Conservation (phyloP, 2,113 vertebrate species). For the Podiceps cristatus region DNA sequence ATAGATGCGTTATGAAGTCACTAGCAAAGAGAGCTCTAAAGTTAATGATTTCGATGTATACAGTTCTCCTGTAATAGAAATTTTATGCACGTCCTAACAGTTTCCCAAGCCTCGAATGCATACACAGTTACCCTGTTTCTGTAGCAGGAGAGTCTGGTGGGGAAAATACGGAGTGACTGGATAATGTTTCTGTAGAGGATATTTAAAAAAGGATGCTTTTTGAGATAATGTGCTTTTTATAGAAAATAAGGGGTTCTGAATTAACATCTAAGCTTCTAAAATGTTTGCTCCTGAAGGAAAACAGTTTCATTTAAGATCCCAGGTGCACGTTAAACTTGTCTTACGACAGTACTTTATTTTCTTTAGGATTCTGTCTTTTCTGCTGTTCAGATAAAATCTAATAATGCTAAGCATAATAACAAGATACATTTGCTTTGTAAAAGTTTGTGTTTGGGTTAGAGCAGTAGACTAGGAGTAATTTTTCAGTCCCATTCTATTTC, state of each 20-base stretch:
- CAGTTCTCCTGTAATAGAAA: background rate
- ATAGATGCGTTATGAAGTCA: background rate
- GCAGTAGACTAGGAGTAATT: background rate
- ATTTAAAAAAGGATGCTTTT: background rate
- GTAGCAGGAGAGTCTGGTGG: background rate
- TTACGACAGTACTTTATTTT: background rate
- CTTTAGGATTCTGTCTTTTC: background rate
- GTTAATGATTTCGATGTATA: background rate
- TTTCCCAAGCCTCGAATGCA: background rate
- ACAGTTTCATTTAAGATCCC: constrained; percentile 40
- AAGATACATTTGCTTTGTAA: background rate
- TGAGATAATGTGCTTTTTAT: background rate
- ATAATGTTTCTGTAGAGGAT: background rate
- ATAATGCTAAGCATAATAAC: background rate
- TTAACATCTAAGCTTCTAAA: background rate
- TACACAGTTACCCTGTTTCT: background rate
- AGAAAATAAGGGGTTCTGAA: background rate
- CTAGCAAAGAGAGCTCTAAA: background rate
- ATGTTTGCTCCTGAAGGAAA: background rate
- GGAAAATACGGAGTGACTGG: background rate
- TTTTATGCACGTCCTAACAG: background rate
- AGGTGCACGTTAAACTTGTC: constrained; percentile 1
- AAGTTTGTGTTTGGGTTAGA: constrained; percentile 7
- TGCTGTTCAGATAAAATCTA: constrained; percentile 18
- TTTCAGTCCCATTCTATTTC: background rate